These are phyloP conservation scores for Chalcis sispes DNA, from an alignment of 2,888 invertebrate genomes.

Conservation along the genomic window DNA sequence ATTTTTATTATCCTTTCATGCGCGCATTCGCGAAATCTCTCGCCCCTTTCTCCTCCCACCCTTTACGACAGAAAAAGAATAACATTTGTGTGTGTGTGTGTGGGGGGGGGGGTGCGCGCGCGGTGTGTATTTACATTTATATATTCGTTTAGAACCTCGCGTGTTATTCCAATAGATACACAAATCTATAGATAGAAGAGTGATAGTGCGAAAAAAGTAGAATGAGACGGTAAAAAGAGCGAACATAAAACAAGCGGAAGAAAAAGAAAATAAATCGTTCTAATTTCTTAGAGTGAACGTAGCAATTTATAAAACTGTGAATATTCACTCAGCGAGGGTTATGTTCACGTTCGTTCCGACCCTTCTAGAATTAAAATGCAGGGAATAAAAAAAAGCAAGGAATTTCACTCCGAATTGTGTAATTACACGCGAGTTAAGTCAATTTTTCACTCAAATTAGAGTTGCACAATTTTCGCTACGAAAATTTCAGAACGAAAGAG, in stretches of 20 bases:
- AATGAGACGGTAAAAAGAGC: neutral
- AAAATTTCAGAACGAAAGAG: slow-evolving; percentile 45
- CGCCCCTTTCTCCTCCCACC: neutral
- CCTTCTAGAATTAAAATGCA: slow-evolving; percentile 4
- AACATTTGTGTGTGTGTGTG: too few relatives aligned
- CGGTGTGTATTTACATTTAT: slow-evolving; percentile 7
- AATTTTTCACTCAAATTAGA: slow-evolving; percentile 46
- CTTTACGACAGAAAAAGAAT: neutral
- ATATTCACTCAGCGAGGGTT: slow-evolving; percentile 12
- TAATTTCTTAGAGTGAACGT: slow-evolving; percentile 18
- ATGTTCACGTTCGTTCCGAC: too few relatives aligned
- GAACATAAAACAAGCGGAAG: neutral
- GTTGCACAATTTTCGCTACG: slow-evolving; percentile 27
- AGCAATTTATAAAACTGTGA: slow-evolving; percentile 18
- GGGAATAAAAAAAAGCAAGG: neutral
- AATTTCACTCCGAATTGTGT: slow-evolving; percentile 4
- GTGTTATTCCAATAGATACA: neutral
- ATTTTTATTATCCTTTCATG: slow-evolving; percentile 47
- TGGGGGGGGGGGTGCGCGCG: neutral
- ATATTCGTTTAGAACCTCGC: neutral
- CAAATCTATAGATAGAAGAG: slow-evolving; percentile 13
- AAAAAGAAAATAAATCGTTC: slow-evolving; percentile 1
- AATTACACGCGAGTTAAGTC: slow-evolving; percentile 9
- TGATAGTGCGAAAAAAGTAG: neutral
- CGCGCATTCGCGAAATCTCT: neutral